Evolutionary conservation across 2,797 vertebrate genomes (phyloP).

Genomic region (Trematomus bernacchii): DNA sequence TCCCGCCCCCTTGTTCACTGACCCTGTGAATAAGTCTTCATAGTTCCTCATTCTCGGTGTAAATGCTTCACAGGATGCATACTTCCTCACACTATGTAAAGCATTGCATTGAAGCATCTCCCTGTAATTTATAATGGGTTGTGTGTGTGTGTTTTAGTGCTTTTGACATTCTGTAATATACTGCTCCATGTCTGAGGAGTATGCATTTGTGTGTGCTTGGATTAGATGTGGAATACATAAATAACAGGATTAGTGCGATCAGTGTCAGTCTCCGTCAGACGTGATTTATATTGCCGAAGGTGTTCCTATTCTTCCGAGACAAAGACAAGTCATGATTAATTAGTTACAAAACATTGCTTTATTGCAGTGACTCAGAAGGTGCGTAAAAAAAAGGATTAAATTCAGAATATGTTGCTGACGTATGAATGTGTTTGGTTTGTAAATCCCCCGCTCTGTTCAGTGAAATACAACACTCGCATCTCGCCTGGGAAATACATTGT

Average conservation of each 20-base stretch:
- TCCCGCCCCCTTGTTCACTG: background rate
- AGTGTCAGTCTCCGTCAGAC: conserved; percentile 65
- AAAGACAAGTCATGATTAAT: conserved; percentile 72
- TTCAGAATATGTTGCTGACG: conserved; percentile 43
- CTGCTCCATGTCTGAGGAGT: conserved; percentile 22
- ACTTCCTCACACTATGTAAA: conserved; percentile 1
- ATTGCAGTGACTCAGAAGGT: conserved; percentile 40
- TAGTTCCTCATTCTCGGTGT: background rate
- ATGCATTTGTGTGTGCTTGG: conserved; percentile 32
- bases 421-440: conserved; percentile 40
- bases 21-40: background rate
- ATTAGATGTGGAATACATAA: conserved; percentile 62
- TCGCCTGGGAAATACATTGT: conserved; percentile 72
- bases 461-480: conserved; percentile 57
- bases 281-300: conserved; percentile 63
- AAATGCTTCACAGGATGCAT: background rate
- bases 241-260: conserved; percentile 71
- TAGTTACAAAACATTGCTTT: conserved; percentile 60
- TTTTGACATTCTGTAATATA: conserved; percentile 22
- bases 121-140: conserved; percentile 8
- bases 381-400: conserved; percentile 35
- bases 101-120: conserved; percentile 7
- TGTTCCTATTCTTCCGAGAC: conserved; percentile 65
- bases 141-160: conserved; percentile 15
- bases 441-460: conserved; percentile 53